phyloP scores from a whole-genome alignment of 2,113 vertebrate species.

The Megaleporinus macrocephalus region DNA sequence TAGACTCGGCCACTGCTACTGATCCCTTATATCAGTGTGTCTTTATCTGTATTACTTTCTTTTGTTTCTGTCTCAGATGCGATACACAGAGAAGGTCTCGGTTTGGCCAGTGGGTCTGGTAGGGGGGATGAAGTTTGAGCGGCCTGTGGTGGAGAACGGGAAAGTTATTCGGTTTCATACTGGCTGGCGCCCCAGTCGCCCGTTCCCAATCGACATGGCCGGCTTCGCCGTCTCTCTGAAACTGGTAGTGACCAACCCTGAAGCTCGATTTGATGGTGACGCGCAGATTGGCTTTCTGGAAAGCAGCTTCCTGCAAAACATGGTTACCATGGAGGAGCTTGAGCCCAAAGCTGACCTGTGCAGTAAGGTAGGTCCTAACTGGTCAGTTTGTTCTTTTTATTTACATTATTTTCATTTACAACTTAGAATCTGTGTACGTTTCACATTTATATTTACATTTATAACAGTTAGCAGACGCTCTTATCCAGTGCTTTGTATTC shows the following conservation, averaged over 20 bases:
- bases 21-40: not conserved
- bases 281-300: constrained; percentile 89
- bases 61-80: constrained; percentile 77
- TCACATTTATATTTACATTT: no score
- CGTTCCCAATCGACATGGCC: constrained; percentile 92
- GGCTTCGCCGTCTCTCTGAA: constrained; percentile 86
- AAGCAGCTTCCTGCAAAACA: constrained; percentile 85
- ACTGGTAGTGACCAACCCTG: constrained; percentile 80
- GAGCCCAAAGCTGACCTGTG: constrained; percentile 90
- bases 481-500: no score
- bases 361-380: constrained; percentile 75
- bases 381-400: not conserved
- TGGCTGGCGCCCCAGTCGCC: constrained; percentile 87
- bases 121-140: constrained; percentile 88
- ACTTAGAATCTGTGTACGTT: not conserved
- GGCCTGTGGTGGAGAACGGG: constrained; percentile 84
- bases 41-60: not conserved
- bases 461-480: no score
- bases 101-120: constrained; percentile 93
- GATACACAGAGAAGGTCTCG: constrained; percentile 83
- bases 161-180: constrained; percentile 90
- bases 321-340: constrained; percentile 86
- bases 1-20: no score
- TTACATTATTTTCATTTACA: not conserved
- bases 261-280: constrained; percentile 82